phyloP scores from a whole-genome alignment of 2,113 vertebrate genomes.

The Sclerurus mexicanus region DNA sequence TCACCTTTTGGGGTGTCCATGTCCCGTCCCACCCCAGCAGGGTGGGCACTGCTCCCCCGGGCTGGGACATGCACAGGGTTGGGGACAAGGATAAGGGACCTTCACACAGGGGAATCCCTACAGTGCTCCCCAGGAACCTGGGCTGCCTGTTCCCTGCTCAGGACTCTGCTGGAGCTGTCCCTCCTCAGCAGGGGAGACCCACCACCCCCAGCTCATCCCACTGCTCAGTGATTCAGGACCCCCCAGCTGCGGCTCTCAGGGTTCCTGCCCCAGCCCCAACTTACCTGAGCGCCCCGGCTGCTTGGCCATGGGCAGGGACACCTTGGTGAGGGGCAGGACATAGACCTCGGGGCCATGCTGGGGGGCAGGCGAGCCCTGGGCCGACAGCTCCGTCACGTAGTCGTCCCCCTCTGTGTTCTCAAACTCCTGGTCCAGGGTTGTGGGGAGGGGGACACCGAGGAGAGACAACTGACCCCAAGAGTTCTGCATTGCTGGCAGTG shows the following conservation, averaged over 20 bases:
- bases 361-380: constrained; percentile 81
- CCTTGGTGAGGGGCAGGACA: constrained; percentile 90
- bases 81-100: neutral
- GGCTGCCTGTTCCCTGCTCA: neutral
- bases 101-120: accelerated
- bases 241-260: accelerated
- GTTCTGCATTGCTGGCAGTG: neutral
- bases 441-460: neutral
- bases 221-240: accelerated
- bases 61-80: neutral
- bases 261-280: neutral
- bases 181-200: neutral
- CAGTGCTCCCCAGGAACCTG: accelerated
- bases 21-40: accelerated
- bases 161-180: accelerated
- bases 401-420: constrained; percentile 90
- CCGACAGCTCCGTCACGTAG: constrained; percentile 81
- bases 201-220: neutral
- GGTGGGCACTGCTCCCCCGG: neutral
- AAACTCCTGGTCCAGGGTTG: constrained; percentile 81
- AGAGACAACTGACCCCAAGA: neutral
- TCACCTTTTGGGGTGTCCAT: accelerated
- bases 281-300: constrained; percentile 90
- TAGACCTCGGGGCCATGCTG: constrained; percentile 90
- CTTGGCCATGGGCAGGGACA: constrained; percentile 88